Percentiles rank a stretch among this genome's conserved stretches.
phyloP scores from a whole-genome alignment of 2,113 vertebrate species.

The Phodopus roborovskii region DNA sequence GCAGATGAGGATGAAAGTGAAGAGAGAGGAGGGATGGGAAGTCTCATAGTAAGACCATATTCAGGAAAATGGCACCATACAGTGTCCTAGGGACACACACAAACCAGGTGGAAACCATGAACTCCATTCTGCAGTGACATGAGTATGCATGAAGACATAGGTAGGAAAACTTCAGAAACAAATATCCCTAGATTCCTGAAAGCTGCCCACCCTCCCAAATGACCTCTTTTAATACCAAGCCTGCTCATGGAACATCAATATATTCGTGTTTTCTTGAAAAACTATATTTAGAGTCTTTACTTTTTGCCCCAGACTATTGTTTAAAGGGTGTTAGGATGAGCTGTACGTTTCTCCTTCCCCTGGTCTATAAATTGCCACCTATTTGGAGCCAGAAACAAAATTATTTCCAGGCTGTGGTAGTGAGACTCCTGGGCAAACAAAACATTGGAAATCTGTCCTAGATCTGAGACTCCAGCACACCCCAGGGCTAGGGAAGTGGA shows the following conservation, averaged over 20 bases:
- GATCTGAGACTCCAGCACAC: neutral
- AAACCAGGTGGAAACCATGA: neutral
- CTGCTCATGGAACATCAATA: constrained; percentile 48
- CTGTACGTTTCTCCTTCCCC: constrained; percentile 41
- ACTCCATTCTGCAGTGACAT: neutral
- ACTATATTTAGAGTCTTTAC: constrained; percentile 5
- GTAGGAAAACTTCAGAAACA: neutral
- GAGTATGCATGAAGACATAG: rapidly evolving
- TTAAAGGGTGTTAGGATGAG: neutral
- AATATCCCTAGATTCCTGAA: neutral
- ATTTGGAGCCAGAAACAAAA: constrained; percentile 60
- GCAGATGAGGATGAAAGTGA: neutral
- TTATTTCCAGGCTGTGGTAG: constrained; percentile 62
- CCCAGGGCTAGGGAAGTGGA: constrained; percentile 20
- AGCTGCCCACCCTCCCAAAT: neutral
- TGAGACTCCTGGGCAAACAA: neutral
- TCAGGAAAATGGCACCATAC: neutral
- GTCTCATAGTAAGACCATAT: no score
- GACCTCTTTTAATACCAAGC: neutral
- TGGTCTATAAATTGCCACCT: constrained; percentile 30
- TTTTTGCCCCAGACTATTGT: constrained; percentile 48
- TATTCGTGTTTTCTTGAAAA: constrained; percentile 51
- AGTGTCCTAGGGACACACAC: neutral
- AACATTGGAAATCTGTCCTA: neutral
- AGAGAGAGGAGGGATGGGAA: neutral